Conservation (phyloP, 2,113 vertebrate species). For the Diadophis punctatus region DNA sequence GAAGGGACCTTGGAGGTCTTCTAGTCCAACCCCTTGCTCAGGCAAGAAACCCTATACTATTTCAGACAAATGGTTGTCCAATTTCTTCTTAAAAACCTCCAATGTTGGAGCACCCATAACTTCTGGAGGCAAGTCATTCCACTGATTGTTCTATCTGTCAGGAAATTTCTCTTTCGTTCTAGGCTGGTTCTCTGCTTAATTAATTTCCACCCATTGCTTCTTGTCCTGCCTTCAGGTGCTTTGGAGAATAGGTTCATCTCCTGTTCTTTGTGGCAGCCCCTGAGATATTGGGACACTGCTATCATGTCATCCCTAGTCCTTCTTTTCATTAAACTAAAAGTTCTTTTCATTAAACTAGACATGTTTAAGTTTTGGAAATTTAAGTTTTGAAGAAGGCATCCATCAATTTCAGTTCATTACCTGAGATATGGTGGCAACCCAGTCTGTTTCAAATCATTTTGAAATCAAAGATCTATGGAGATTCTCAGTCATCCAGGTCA, state of each 20-base stretch:
- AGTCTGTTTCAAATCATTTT: too few relatives aligned
- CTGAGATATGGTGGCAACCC: neutral
- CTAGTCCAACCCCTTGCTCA: too few relatives aligned
- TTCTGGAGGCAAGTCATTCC: neutral
- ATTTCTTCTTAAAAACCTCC: neutral
- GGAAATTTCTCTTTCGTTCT: neutral
- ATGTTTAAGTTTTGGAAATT: neutral
- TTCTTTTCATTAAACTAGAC: too few relatives aligned
- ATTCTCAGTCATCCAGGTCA: too few relatives aligned
- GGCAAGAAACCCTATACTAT: too few relatives aligned
- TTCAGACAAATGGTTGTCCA: too few relatives aligned
- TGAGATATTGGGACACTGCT: neutral
- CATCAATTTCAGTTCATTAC: neutral
- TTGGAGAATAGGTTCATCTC: neutral
- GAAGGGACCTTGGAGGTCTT: neutral
- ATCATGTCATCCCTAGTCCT: neutral
- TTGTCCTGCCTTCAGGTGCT: neutral
- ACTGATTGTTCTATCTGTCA: neutral
- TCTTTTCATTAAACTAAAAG: neutral
- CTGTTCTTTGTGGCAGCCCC: neutral
- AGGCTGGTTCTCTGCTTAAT: neutral
- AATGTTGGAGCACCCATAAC: neutral
- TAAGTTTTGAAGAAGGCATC: neutral
- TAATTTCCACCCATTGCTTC: neutral
- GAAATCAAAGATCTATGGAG: too few relatives aligned